Base-by-base conservation (phyloP, 2,797 vertebrate genomes). In the Myiothlypis coronata region DNA sequence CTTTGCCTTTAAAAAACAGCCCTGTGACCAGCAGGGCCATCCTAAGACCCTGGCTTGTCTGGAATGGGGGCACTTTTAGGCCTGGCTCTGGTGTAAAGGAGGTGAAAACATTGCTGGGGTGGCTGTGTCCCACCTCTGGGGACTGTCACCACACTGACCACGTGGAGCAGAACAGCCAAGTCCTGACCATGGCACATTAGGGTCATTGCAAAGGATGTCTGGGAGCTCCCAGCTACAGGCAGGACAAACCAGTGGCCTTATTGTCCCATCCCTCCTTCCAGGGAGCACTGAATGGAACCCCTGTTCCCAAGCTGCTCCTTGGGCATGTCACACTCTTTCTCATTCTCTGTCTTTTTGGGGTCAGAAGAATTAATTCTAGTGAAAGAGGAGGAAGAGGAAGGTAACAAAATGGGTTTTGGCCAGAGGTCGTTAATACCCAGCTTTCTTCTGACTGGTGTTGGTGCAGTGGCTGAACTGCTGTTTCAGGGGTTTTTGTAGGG, bases 91-190 rank as follows among this genome's bases (percentile, higher is more conserved):
- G 11, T 4, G 2, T 18, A 9, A 26, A 24, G 39, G 47, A 85
- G 9, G 4, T 87, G 50, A 41, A 49, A 61, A 30, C 1, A 0
- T 22, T 3, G 0, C 65, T 53, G 34, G 12, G 6, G 6, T 4
- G 2, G 23, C 63, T 60, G 37, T 81, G 61, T 77, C 59, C 59
- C 65, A 27, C 17, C 41, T 56, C 49, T 89, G 27, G n/a, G 50
- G 22, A 10, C 49, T 0, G 0, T 34, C 56, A 69, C 22, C 70
- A 35, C 22, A 4, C 12, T n/a, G 55, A 30, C 14, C 1, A 0
- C 7, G 13, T 1, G 1, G 50, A 82, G 43, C 6, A 6, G 46
- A 70, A 35, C 27, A 52, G 4, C 41, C 20, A 6, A 11, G 7
- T 47, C 18, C 81, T 84, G 61, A 21, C 46, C 2, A 0, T 5